These are phyloP conservation scores for Amblyjoppa proteus DNA, from an alignment of 2,888 invertebrate genomes.

Conservation along the genomic window DNA sequence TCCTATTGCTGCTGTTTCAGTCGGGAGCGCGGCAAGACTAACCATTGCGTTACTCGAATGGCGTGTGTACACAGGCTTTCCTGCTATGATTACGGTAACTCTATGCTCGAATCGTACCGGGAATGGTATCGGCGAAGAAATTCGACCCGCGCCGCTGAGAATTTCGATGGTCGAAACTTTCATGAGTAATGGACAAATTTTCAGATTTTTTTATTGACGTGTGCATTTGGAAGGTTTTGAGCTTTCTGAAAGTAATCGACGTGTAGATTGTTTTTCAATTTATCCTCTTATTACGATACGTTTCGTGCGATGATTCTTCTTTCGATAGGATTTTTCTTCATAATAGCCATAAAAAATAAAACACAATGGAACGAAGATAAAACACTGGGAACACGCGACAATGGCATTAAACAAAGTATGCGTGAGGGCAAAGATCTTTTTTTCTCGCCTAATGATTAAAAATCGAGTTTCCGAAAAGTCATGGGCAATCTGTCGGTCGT, in stretches of 20 bases:
- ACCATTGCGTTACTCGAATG: constrained; percentile 8
- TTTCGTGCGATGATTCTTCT: not conserved
- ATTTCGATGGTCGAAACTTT: not conserved
- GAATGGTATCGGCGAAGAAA: not conserved
- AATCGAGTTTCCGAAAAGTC: constrained; percentile 15
- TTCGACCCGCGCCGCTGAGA: not conserved
- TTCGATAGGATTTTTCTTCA: not conserved
- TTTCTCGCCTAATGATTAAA: not conserved
- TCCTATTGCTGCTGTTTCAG: constrained; percentile 32
- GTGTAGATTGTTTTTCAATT: too few species aligned
- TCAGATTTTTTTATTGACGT: not conserved
- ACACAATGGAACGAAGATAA: not conserved
- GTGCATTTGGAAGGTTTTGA: not conserved
- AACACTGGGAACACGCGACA: not conserved
- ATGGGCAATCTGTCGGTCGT: not conserved
- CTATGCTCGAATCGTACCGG: not conserved
- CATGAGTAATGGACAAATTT: not conserved
- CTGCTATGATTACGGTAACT: not conserved
- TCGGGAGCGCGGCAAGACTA: constrained; percentile 14
- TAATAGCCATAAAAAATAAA: not conserved
- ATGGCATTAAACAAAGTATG: not conserved
- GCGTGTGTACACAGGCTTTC: not conserved
- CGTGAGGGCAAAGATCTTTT: not conserved
- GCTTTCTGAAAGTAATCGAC: not conserved
- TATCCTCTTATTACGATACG: not conserved